These are phyloP conservation scores for Siniperca knerii DNA, from an alignment of 2,113 vertebrate species.

Conservation along the genomic window DNA sequence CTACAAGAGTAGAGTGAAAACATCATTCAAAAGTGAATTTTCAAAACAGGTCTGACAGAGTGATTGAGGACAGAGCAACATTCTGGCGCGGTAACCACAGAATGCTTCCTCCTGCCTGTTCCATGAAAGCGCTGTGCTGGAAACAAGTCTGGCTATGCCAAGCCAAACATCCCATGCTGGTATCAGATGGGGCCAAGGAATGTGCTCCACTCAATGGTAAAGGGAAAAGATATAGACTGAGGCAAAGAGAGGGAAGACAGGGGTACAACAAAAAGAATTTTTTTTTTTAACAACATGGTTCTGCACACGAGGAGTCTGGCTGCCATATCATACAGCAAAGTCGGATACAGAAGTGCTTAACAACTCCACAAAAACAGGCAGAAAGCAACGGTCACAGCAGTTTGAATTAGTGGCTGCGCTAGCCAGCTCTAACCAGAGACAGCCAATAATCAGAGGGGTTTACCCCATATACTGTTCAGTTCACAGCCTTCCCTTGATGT, in stretches of 20 bases:
- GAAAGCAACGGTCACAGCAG: not conserved
- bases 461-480: not conserved
- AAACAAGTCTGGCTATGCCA: conserved; percentile 77
- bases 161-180: conserved; percentile 82
- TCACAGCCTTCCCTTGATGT: not conserved
- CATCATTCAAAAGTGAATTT: conserved; percentile 34
- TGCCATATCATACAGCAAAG: not conserved
- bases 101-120: conserved; percentile 74
- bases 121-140: conserved; percentile 76
- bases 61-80: conserved; percentile 60
- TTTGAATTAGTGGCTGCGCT: conserved; percentile 16
- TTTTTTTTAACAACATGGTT: not conserved
- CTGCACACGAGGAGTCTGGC: conserved; percentile 29
- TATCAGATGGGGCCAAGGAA: conserved; percentile 85
- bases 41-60: conserved; percentile 32
- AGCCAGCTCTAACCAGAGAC: conserved; percentile 11
- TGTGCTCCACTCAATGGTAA: conserved; percentile 73
- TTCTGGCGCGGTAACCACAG: conserved; percentile 70
- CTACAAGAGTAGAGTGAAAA: not conserved
- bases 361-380: conserved; percentile 9
- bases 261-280: conserved; percentile 9
- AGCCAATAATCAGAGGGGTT: conserved; percentile 33
- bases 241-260: conserved; percentile 32
- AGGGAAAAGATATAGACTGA: conserved; percentile 55
- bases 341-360: not conserved